Evolutionary conservation across 1,140 invertebrate genomes (phyloP), one percentile per base, ranked within the genome.

Genomic region (Anoplophora glabripennis): DNA sequence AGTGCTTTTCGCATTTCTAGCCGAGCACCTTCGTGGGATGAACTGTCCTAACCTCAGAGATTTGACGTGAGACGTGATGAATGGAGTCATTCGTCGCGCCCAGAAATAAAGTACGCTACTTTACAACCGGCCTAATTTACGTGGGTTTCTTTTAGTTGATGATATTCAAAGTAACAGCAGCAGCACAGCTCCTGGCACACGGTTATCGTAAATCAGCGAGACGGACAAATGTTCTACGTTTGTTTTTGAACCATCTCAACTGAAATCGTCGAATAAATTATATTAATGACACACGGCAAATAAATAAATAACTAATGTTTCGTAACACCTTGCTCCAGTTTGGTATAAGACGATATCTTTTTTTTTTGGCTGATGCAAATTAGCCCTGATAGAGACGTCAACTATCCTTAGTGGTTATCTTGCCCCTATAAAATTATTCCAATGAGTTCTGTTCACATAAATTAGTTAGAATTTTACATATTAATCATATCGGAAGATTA

Each of bases 91-190:
- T 62, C 63, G 63, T 62, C 63, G 63, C 60, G 58, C 63, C 63
- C 63, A 65, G 55, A 65, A 65, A 65, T 65, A 65, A 65, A 65
- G 63, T 57, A 65, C 51, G 56, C 56, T 63, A 49, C 63, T 63
- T 65, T 65, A 62, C 60, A 63, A 56, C 53, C 56, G 59, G 48
- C 54, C 58, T 61, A 61, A 64, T 64, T 64, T 61, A 64, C 63
- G 59, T 64, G 54, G 60, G 60, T 58, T 62, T 53, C 54, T 58
- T 34, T 42, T n/a, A 41, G 38, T 37, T 42, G 60, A 53, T 58
- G 60, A 58, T 62, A 58, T 62, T 62, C 60, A 18, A 35, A 51
- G 54, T 44, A 61, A 45, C 44, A 37, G 34, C n/a, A 28, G 34
- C 48, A 21, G 34, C 44, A 14, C n/a, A 14, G 18, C 17, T 62